phyloP scores from a whole-genome alignment of 2,888 invertebrate species.

The Sipha maydis region DNA sequence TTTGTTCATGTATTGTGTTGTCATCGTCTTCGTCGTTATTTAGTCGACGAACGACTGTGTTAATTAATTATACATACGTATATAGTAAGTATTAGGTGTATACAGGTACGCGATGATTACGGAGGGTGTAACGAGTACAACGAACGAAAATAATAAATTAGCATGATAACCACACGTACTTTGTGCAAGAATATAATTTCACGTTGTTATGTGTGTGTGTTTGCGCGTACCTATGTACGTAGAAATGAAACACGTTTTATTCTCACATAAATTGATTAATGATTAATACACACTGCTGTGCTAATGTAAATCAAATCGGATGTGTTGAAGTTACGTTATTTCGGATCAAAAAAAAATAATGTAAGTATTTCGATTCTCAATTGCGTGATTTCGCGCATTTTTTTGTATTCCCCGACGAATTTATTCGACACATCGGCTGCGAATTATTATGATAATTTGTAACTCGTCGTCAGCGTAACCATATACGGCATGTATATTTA shows the following conservation, averaged over 20 bases:
- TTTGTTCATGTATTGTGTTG: neutral
- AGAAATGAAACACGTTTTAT: neutral
- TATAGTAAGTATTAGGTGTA: too few species aligned
- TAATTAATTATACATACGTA: neutral
- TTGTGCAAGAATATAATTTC: neutral
- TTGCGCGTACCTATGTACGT: neutral
- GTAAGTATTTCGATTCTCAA: neutral
- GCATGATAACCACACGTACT: neutral
- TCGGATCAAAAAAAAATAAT: too few species aligned
- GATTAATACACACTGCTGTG: neutral
- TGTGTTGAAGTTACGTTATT: neutral
- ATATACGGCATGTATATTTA: too few species aligned
- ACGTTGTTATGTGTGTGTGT: neutral
- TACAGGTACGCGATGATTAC: neutral
- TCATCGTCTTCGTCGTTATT: neutral
- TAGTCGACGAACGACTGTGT: neutral
- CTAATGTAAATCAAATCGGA: neutral
- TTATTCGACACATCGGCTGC: neutral
- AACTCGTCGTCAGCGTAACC: too few species aligned
- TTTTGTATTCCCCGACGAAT: neutral
- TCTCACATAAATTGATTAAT: constrained; percentile 11
- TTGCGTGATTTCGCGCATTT: neutral
- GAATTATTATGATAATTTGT: neutral
- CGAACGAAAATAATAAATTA: constrained; percentile 27
- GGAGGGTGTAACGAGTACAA: neutral